Percentiles rank a stretch among this genome's conserved stretches.
Conservation (phyloP, 2,113 vertebrate species). For the Sylvietta virens region DNA sequence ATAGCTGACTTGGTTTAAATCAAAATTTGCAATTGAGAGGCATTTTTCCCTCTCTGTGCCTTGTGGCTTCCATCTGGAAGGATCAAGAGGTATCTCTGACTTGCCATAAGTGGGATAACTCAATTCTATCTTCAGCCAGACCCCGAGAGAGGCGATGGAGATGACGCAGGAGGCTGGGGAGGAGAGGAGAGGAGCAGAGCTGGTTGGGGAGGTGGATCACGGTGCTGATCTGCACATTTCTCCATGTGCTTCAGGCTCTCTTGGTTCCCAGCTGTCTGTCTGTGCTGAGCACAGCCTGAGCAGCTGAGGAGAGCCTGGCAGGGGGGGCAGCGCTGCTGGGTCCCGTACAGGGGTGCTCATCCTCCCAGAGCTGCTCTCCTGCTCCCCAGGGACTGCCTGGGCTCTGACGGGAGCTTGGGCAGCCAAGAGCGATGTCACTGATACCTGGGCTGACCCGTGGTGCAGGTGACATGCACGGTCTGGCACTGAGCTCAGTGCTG, state of each 20-base stretch:
- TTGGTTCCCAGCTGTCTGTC: background rate
- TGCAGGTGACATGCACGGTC: rapidly evolving
- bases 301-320: background rate
- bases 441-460: rapidly evolving
- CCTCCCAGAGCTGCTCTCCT: rapidly evolving
- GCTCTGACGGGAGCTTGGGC: background rate
- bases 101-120: background rate
- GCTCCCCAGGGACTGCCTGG: background rate
- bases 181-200: background rate
- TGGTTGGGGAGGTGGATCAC: background rate
- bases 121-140: background rate
- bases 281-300: rapidly evolving
- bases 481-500: background rate
- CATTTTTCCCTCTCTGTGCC: background rate
- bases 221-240: background rate
- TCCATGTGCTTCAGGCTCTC: background rate
- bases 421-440: rapidly evolving
- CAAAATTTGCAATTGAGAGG: background rate
- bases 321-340: rapidly evolving
- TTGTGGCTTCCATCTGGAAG: background rate
- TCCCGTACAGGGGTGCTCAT: rapidly evolving
- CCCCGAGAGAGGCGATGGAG: background rate
- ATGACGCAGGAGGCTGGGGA: background rate
- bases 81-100: background rate
- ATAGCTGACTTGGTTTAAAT: background rate